Base-by-base conservation (phyloP, 2,888 invertebrate genomes). In the Mythimna vitellina region DNA sequence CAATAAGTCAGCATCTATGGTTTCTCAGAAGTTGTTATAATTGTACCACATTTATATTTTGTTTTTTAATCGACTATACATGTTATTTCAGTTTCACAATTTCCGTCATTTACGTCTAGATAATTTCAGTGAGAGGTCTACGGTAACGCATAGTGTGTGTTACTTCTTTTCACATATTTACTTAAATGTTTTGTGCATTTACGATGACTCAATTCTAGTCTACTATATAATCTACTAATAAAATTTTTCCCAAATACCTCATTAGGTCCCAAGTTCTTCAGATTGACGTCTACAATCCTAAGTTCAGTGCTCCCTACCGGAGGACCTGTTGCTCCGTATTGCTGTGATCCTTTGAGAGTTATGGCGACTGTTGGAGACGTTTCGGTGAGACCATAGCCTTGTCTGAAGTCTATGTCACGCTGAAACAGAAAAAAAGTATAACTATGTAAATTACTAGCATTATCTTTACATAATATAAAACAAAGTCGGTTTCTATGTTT, bases 351-450 rank as follows among this genome's bases (percentile, higher is more conserved):
- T 62, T 76, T 86, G 1, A 91, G 90, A 65, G 94, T 93, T 56
- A 97, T 70, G 0, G 97, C 85, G 0, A 97, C 92, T 0, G 96
- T 96, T 0, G 97, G 97, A 0, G 97, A 97, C 0, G 97, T 96
- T 91, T 98, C 98, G 0, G 98, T 98, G 88, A 98, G 94, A 3
- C 98, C 98, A 84, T 97, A 97, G 8, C 97, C 97, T 96, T 97
- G 96, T 14, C 94, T 89, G 79, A 96, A 93, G 66, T 93, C 93
- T 9, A 95, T 70, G 12, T 91, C 85, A n/a, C 86, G 91, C 96
- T 96, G 88, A 14, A 93, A 93, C 17, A 70, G 17, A 0, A 56
- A 4, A 4, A 32, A 17, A 3, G 12, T 1, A 4, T 5, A 3
- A 3, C 53, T 1, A 53, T 14, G 14, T 35, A 46, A 17, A 46